These are phyloP conservation scores for Drosophila ezoana DNA, from an alignment of 2,888 invertebrate genomes.

Conservation along the genomic window DNA sequence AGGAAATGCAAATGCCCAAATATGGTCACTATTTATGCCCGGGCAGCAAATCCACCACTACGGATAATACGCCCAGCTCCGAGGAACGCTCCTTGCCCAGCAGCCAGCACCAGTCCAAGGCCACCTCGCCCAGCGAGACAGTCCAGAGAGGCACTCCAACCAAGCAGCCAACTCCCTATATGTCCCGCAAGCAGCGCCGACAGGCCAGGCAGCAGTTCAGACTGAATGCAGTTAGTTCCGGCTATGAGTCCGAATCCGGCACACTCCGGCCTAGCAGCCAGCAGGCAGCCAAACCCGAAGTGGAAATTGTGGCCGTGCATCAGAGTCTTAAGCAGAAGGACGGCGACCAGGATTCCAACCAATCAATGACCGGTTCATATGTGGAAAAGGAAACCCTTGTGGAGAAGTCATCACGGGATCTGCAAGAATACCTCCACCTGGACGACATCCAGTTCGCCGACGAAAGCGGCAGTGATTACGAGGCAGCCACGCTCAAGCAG, in stretches of 20 bases:
- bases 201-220: conserved; percentile 71
- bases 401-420: conserved; percentile 88
- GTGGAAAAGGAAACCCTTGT: conserved; percentile 89
- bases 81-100: conserved; percentile 84
- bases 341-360: conserved; percentile 45
- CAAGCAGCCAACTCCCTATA: conserved; percentile 72
- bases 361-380: conserved; percentile 81
- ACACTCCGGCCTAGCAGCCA: conserved; percentile 21
- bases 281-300: not conserved
- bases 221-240: conserved; percentile 55
- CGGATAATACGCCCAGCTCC: conserved; percentile 86
- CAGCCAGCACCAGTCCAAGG: conserved; percentile 82
- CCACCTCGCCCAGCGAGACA: conserved; percentile 76
- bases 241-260: conserved; percentile 43
- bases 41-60: conserved; percentile 85
- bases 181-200: conserved; percentile 74
- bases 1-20: conserved; percentile 86
- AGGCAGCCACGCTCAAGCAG: conserved; percentile 62
- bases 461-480: conserved; percentile 85
- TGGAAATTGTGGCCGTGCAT: conserved; percentile 58
- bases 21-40: conserved; percentile 84
- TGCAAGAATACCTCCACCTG: conserved; percentile 87
- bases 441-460: conserved; percentile 90
- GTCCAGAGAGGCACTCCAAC: conserved; percentile 56
- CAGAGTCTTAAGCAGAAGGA: conserved; percentile 41